phyloP scores from a whole-genome alignment of 2,113 vertebrate species.

The Bungarus multicinctus region DNA sequence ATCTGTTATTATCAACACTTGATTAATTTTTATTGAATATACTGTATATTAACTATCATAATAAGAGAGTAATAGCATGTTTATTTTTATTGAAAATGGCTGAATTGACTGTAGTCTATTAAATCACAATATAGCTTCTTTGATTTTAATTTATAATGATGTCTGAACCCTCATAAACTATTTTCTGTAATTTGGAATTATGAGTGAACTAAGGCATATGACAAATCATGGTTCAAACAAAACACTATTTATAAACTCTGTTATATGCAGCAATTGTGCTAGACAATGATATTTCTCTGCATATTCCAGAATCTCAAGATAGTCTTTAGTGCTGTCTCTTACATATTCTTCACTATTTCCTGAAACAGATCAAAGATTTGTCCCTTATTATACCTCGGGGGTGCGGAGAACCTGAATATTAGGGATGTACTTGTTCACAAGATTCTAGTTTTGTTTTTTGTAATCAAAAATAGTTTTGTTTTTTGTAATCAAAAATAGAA shows the following conservation, averaged over 20 bases:
- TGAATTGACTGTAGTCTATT: background rate
- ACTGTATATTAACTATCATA: background rate
- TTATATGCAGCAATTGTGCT: background rate
- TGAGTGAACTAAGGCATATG: background rate
- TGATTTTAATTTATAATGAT: background rate
- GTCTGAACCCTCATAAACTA: background rate
- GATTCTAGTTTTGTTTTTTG: background rate
- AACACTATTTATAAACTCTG: background rate
- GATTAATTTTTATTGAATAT: background rate
- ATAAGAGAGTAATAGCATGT: background rate
- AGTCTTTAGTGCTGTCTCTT: background rate
- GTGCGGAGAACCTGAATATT: background rate
- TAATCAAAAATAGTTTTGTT: background rate
- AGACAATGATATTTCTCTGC: background rate
- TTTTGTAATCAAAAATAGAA: background rate
- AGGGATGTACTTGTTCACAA: background rate
- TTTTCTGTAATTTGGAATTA: background rate
- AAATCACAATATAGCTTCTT: background rate
- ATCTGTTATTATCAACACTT: conserved; percentile 27
- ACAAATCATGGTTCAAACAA: background rate
- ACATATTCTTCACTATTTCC: background rate
- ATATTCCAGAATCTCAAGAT: background rate
- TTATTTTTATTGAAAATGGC: background rate
- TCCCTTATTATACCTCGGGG: background rate
- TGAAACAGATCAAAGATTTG: background rate